These are phyloP conservation scores for Lophotriccus pileatus DNA, from an alignment of 2,797 vertebrate species.

Conservation along the genomic window DNA sequence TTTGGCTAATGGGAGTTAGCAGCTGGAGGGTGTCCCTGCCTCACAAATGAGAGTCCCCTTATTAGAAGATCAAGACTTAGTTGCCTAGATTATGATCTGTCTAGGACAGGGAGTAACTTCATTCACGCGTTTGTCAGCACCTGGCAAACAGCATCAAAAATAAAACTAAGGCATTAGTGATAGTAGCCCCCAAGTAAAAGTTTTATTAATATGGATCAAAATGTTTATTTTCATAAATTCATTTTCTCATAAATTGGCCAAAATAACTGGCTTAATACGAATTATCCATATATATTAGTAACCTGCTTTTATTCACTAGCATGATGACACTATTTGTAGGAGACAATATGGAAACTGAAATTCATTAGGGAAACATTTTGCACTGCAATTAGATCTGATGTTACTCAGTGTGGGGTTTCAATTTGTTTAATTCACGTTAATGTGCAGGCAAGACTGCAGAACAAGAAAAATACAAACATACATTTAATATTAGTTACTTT, in stretches of 20 bases:
- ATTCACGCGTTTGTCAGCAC: neutral
- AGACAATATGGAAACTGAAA: neutral
- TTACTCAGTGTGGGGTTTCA: neutral
- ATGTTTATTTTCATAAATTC: neutral
- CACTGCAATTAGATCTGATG: neutral
- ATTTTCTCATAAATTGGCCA: neutral
- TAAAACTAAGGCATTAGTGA: neutral
- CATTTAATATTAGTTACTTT: neutral
- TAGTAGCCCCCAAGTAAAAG: neutral
- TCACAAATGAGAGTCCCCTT: neutral
- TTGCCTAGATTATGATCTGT: neutral
- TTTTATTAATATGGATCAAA: neutral
- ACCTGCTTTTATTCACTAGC: neutral
- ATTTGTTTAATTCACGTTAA: neutral
- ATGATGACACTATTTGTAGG: neutral
- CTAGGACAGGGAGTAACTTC: neutral
- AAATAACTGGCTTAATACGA: neutral
- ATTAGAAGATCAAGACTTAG: neutral
- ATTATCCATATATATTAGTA: neutral
- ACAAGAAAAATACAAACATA: neutral
- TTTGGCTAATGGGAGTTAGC: rapidly evolving
- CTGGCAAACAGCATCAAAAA: neutral
- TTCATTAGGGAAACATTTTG: neutral
- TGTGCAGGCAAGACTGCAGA: neutral
- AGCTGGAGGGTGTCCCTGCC: neutral